These are phyloP conservation scores for Spilogale gracilis DNA, from an alignment of 2,113 vertebrate species.

Conservation along the genomic window DNA sequence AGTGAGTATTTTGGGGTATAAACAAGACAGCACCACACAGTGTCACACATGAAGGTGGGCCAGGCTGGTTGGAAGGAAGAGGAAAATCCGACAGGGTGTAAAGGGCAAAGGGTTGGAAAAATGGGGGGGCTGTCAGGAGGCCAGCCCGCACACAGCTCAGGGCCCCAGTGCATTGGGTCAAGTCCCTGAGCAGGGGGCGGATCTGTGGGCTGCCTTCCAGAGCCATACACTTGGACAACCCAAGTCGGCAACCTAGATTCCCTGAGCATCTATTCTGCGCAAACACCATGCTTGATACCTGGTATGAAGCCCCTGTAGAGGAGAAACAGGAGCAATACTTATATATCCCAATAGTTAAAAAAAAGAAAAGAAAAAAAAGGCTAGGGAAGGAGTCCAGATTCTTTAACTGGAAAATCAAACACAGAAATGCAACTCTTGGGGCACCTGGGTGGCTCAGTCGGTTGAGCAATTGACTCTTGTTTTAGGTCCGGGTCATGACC, in stretches of 20 bases:
- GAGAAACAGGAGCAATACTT: neutral
- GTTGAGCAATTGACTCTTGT: neutral
- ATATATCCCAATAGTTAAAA: neutral
- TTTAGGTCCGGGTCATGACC: neutral
- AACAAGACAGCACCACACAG: neutral
- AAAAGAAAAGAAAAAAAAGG: neutral
- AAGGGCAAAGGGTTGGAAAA: neutral
- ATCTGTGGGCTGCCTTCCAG: neutral
- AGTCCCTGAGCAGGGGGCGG: neutral
- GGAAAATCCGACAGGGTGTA: no score
- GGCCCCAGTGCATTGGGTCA: accelerated
- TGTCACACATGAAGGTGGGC: no score
- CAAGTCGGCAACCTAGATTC: neutral
- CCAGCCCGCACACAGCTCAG: neutral
- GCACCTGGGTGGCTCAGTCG: neutral
- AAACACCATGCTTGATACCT: neutral
- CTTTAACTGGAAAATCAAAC: neutral
- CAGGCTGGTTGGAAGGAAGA: neutral
- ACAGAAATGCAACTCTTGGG: neutral
- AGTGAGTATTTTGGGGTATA: neutral
- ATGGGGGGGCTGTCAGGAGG: neutral
- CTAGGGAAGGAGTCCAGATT: neutral
- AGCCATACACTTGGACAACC: neutral
- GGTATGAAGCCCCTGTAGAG: neutral
- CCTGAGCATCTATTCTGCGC: neutral